Evolutionary conservation across 2,797 vertebrate species (phyloP).

Genomic region (Carcharodon carcharias): DNA sequence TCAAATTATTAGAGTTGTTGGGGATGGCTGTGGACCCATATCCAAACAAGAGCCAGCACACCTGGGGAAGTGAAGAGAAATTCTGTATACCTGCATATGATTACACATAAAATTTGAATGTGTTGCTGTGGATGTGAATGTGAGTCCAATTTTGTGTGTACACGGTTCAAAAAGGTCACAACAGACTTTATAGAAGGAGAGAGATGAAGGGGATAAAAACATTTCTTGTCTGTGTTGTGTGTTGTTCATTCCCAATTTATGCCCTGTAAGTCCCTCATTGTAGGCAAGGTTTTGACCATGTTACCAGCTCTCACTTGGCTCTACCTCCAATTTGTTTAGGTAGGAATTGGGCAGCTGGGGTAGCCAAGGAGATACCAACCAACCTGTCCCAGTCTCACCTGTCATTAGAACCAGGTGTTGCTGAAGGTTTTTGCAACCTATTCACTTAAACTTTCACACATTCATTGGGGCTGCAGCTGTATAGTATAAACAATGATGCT

Average conservation of each 20-base stretch:
- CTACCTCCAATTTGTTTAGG: neutral
- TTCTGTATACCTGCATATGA: neutral
- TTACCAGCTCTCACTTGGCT: neutral
- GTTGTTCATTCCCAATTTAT: neutral
- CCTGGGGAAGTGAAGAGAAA: neutral
- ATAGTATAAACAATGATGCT: neutral
- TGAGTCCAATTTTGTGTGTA: no score
- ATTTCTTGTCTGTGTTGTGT: neutral
- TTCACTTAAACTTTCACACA: neutral
- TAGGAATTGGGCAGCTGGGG: neutral
- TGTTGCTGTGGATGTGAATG: no score
- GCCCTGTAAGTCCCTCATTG: neutral
- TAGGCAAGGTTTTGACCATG: neutral
- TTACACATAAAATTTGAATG: neutral
- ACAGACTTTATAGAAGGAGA: neutral
- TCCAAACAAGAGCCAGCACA: neutral
- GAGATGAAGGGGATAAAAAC: neutral
- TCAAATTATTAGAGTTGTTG: neutral
- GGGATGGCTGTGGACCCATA: neutral
- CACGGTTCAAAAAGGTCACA: neutral
- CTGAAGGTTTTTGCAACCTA: neutral
- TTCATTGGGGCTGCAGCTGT: neutral
- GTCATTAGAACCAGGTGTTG: no score
- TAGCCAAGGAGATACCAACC: neutral
- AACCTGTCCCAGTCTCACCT: neutral